phyloP scores from a whole-genome alignment of 2,797 vertebrate species.

The Argya squamiceps region DNA sequence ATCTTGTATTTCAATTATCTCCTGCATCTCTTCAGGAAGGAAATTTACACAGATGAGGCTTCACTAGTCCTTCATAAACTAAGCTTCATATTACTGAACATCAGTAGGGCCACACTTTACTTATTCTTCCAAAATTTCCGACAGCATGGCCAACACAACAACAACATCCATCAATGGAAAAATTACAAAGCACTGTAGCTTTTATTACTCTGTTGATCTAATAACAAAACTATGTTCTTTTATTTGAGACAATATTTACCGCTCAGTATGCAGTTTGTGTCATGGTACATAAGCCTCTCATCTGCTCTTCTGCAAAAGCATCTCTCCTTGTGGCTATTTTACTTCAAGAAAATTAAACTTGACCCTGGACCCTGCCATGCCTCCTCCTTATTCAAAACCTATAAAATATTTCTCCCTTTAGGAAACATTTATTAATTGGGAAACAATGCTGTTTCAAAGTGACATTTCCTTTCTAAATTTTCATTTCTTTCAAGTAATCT shows the following conservation, averaged over 20 bases:
- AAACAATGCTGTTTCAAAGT: not conserved
- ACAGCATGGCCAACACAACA: not conserved
- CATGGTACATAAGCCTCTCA: not conserved
- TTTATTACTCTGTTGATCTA: not conserved
- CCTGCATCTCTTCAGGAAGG: not conserved
- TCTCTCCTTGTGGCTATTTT: not conserved
- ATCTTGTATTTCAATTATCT: not conserved
- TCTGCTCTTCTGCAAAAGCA: not conserved
- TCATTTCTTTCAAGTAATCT: not conserved
- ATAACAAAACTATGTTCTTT: not conserved
- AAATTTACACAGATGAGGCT: not conserved
- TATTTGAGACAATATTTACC: not conserved
- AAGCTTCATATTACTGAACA: not conserved
- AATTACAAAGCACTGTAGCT: not conserved
- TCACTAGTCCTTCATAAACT: not conserved
- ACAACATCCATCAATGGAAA: not conserved
- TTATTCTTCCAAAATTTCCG: not conserved
- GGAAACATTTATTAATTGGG: not conserved
- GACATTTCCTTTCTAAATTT: not conserved
- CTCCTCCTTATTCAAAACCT: not conserved
- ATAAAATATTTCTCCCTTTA: not conserved
- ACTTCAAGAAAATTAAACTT: not conserved
- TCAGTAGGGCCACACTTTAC: not conserved
- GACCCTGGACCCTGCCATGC: not conserved
- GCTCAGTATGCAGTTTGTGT: not conserved